phyloP scores from a whole-genome alignment of 2,113 vertebrate genomes.

The Megaceryle maxima region DNA sequence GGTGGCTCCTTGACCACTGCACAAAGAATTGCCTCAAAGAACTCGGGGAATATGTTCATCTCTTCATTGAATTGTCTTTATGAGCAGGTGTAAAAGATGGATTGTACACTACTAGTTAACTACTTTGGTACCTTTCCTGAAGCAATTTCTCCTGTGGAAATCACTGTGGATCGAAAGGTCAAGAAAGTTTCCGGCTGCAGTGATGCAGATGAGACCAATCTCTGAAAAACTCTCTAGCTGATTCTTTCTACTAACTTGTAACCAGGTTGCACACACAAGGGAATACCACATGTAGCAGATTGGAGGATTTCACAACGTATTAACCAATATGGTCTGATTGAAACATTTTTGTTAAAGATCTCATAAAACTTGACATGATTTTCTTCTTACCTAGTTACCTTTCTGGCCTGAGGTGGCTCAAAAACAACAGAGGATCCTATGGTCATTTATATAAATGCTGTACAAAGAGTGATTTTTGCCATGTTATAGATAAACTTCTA shows the following conservation, averaged over 20 bases:
- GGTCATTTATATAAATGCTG: background rate
- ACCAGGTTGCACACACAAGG: background rate
- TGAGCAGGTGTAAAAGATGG: background rate
- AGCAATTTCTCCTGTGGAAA: background rate
- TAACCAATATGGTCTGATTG: conserved; percentile 30
- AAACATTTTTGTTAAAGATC: conserved; percentile 42
- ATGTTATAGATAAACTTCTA: background rate
- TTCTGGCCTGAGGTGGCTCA: background rate
- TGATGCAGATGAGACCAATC: background rate
- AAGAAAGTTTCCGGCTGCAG: background rate
- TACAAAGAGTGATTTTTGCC: background rate
- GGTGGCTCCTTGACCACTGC: background rate
- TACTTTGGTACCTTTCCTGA: background rate
- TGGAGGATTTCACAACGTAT: conserved; percentile 11
- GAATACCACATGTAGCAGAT: background rate
- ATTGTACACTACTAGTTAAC: background rate
- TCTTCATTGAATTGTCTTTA: background rate
- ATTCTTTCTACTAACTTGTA: background rate
- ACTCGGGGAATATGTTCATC: background rate
- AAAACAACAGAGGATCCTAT: background rate
- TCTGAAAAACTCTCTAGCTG: background rate
- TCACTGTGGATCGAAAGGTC: background rate
- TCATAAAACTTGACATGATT: conserved; percentile 31
- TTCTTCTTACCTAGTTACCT: background rate
- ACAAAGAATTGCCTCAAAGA: background rate